phyloP scores from a whole-genome alignment of 2,113 vertebrate species.

The Butorides virescens region DNA sequence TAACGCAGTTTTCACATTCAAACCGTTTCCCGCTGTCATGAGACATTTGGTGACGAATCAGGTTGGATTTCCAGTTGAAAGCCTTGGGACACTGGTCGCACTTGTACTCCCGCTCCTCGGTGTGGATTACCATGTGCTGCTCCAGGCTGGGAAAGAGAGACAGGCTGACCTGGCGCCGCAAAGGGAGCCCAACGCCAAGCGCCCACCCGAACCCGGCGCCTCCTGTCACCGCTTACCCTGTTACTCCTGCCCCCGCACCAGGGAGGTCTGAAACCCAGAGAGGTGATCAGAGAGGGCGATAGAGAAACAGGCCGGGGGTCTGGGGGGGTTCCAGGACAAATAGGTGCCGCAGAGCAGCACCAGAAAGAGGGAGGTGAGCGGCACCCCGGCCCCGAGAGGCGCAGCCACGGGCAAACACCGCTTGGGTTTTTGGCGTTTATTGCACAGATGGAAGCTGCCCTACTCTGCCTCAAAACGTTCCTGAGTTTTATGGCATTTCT shows the following conservation, averaged over 20 bases:
- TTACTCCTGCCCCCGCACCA: neutral
- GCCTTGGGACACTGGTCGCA: conserved; percentile 99
- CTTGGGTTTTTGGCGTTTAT: neutral
- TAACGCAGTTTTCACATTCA: conserved; percentile 99
- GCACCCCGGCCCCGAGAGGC: rapidly evolving
- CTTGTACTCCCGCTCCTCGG: conserved; percentile 97
- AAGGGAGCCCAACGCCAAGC: neutral
- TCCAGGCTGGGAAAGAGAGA: conserved; percentile 81
- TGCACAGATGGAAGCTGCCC: neutral
- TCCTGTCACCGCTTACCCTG: rapidly evolving
- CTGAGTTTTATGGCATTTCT: neutral
- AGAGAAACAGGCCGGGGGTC: neutral
- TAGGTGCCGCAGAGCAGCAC: rapidly evolving
- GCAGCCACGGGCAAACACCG: neutral
- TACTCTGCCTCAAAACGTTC: neutral
- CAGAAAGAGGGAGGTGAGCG: neutral
- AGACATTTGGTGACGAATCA: conserved; percentile 99
- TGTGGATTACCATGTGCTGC: conserved; percentile 98
- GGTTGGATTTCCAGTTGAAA: conserved; percentile 99
- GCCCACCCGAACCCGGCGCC: neutral
- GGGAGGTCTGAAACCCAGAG: neutral
- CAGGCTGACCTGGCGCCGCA: neutral
- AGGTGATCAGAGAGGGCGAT: neutral
- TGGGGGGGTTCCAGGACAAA: neutral
- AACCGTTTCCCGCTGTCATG: conserved; percentile 99